Evolutionary conservation across 2,888 invertebrate species (phyloP), one percentile per base, ranked within the genome.

Genomic region (Tetranychus piercei): DNA sequence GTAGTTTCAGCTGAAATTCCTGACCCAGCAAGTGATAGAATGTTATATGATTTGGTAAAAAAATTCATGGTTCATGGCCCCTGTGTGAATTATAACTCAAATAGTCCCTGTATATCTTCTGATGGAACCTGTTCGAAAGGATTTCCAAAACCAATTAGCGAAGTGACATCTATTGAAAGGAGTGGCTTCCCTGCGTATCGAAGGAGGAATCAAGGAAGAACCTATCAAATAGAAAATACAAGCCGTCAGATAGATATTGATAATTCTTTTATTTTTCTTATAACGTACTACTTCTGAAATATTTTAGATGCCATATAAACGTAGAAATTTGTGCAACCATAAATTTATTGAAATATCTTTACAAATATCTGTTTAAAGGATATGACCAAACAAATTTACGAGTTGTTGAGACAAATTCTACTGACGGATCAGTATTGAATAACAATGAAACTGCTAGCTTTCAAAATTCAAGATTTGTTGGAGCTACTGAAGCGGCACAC

Each of bases 271-370:
- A 72, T 72, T 71, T 77, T 8, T 72, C 76, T 22, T 76, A 77
- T 65, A 77, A 67, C 72, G 76, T 20, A 5, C 55, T 20, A 1
- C 73, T 75, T 23, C 34, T 73, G 15, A 7, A 64, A 8, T 22
- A 70, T 18, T 71, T 75, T 55, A 7, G 43, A 5, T 74, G 69
- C 1, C 75, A 75, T 15, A 75, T 75, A 8, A 75, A 75, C 34
- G 75, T 75, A 1, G 75, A 75, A 6, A n/a, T 75, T 34, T 79
- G 79, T 74, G 66, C 75, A 6, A 75, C 78, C n/a, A 72, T 81
- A 5, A 77, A 73, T n/a, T 73, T 76, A 6, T 75, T 80, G 1
- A 80, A 80, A 73, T 81, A 82, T 75, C 22, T 82, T 18, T 79
- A 75, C 75, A 81, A 81, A 67, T 80, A 79, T 75, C 80, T 75